phyloP scores from a whole-genome alignment of 1,140 invertebrate genomes.

The Melitaea cinxia region DNA sequence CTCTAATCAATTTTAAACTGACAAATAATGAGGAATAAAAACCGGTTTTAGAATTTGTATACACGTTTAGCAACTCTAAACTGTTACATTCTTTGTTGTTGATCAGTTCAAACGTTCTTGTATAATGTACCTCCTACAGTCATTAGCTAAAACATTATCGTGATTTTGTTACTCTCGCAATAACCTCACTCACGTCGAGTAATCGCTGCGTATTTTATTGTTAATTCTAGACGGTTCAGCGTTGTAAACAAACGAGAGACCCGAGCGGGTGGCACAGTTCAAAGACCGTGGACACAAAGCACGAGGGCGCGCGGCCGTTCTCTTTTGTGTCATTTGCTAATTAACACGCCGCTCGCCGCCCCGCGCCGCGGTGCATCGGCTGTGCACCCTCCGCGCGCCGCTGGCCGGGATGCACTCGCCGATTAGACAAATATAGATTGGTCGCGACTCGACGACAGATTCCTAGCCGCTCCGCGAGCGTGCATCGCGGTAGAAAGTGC shows the following conservation, averaged over 20 bases:
- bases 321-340: constrained; percentile 51
- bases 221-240: constrained; percentile 53
- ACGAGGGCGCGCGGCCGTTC: constrained; percentile 41
- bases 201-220: constrained; percentile 4
- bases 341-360: constrained; percentile 34
- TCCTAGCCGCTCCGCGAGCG: constrained; percentile 28
- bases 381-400: constrained; percentile 35
- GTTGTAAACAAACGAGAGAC: constrained; percentile 57
- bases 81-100: background rate
- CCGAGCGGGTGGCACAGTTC: constrained; percentile 50
- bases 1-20: background rate
- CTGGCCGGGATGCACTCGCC: constrained; percentile 36
- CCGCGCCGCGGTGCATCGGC: constrained; percentile 36
- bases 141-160: constrained; percentile 5
- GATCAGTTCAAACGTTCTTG: background rate
- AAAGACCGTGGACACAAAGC: constrained; percentile 56
- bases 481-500: constrained; percentile 45
- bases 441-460: constrained; percentile 36
- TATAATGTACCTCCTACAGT: background rate
- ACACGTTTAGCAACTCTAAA: background rate
- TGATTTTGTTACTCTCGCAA: background rate
- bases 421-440: constrained; percentile 47
- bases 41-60: background rate
- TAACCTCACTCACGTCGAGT: constrained; percentile 14
- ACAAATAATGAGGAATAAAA: background rate